Evolutionary conservation across 2,888 invertebrate genomes (phyloP), one percentile per base, ranked within the genome.

Genomic region (Lochmaea crataegi): DNA sequence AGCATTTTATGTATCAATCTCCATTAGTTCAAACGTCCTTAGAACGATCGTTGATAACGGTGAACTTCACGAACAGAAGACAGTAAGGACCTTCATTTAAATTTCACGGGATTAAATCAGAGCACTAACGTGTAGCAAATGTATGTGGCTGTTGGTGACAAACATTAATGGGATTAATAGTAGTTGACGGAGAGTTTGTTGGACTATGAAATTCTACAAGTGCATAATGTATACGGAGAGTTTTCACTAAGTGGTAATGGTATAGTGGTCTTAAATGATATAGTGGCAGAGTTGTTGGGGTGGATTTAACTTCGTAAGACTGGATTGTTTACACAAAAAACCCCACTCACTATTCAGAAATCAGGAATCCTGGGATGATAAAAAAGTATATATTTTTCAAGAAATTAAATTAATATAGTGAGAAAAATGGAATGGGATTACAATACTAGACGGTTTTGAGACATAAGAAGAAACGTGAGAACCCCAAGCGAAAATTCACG

Each of bases 141-240:
- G 67, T 73, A 77, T 73, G 74, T 74, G 72, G 67, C 68, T 76
- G 75, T 45, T 68, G 48, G 73, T 74, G 75, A 77, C 71, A 73
- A 42, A 53, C 65, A 69, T 72, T 71, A 68, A 65, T 53, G 61
- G 68, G 71, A 72, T 70, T 73, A 73, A 70, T 61, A 61, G 73
- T 69, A 41, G 56, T 42, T 45, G 42, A 18, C 22, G 10, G 26
- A 51, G 63, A 63, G 42, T 18, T 53, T 53, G 53, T 53, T 69
- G 63, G 51, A 38, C 32, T 14, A 38, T 38, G 38, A 60, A 69
- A 56, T 41, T 63, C 63, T 18, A 63, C 69, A 53, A 63, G 56
- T 69, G 63, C 42, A 56, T 53, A 16, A 63, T 53, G 41, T 41
- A 42, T 51, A 56, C 53, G 32, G 56, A 9, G 53, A 18, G 11